phyloP scores from a whole-genome alignment of 2,113 vertebrate species.

The Hippopotamus amphibius region DNA sequence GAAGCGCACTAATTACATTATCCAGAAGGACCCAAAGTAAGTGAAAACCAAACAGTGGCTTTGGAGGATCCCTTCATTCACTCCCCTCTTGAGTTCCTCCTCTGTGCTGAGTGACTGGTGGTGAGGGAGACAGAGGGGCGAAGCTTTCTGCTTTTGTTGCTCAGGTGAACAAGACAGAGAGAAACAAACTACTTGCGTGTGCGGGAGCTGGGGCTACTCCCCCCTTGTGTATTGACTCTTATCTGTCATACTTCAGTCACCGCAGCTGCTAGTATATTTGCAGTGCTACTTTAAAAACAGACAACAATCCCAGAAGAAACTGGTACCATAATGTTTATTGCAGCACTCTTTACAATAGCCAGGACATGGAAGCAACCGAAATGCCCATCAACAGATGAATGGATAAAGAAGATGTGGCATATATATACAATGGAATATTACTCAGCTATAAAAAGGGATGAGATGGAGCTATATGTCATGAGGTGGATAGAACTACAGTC shows the following conservation, averaged over 20 bases:
- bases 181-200: not conserved
- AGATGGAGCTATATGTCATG: too few relatives aligned
- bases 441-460: too few relatives aligned
- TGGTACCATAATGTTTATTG: too few relatives aligned
- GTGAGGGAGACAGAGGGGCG: not conserved
- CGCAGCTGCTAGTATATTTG: not conserved
- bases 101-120: not conserved
- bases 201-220: not conserved
- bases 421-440: too few relatives aligned
- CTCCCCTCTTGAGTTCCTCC: not conserved
- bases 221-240: accelerated
- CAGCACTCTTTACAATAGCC: too few relatives aligned
- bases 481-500: too few relatives aligned
- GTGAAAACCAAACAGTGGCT: not conserved
- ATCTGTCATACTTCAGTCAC: not conserved
- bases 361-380: too few relatives aligned
- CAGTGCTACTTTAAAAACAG: not conserved
- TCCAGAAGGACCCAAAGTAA: not conserved
- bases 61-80: not conserved
- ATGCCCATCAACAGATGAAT: too few relatives aligned
- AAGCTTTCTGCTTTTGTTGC: not conserved
- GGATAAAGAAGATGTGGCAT: too few relatives aligned
- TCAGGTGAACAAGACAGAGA: not conserved
- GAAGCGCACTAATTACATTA: not conserved
- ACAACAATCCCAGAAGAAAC: too few relatives aligned